phyloP scores from a whole-genome alignment of 1,140 invertebrate genomes.

The Drosophila nigromelanica region DNA sequence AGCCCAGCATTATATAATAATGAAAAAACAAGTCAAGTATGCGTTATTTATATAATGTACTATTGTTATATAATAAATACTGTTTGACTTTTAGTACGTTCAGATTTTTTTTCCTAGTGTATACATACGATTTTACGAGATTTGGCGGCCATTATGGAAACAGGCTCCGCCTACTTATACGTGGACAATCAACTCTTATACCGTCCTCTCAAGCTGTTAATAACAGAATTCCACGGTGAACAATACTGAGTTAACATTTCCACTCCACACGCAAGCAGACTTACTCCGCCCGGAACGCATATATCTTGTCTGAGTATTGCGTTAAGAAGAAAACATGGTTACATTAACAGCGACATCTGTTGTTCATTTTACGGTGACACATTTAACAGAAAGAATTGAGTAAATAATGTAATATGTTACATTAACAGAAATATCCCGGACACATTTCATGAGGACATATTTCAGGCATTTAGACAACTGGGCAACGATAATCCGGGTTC shows the following conservation, averaged over 20 bases:
- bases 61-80: too few species aligned
- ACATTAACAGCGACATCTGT: conserved; percentile 21
- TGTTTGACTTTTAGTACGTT: too few species aligned
- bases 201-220: neutral
- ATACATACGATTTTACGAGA: conserved; percentile 1
- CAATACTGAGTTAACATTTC: neutral
- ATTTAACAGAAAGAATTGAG: too few species aligned
- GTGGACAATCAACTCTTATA: conserved; percentile 25
- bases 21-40: too few species aligned
- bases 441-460: too few species aligned
- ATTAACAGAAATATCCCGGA: too few species aligned
- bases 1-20: too few species aligned
- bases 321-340: neutral
- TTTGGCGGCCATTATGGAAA: conserved; percentile 43
- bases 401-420: too few species aligned
- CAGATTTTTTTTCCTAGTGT: conserved; percentile 15
- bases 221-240: neutral
- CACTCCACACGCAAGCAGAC: conserved; percentile 22
- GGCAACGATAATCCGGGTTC: too few species aligned
- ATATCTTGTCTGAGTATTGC: neutral
- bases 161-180: conserved; percentile 35
- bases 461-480: too few species aligned
- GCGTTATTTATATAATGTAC: too few species aligned
- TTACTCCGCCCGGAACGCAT: conserved; percentile 29
- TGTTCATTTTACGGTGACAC: neutral